Evolutionary conservation across 2,888 invertebrate genomes (phyloP).

Genomic region (Sminthurinus aureus): DNA sequence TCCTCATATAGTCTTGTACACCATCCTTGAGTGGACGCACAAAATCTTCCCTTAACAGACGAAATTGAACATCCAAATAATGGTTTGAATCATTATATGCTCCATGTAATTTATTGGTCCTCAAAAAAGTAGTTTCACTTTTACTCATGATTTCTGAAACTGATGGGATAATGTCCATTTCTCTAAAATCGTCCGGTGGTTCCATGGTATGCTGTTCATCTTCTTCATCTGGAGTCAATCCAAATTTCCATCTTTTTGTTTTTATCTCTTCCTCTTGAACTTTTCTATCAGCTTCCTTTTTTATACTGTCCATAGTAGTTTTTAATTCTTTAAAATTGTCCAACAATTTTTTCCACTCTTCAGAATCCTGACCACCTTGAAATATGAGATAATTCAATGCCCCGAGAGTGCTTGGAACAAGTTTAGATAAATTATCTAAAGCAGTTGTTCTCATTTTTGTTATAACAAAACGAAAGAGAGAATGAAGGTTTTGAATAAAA

Average conservation of each 20-base stretch:
- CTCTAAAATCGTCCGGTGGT: constrained; percentile 17
- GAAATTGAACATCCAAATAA: constrained; percentile 46
- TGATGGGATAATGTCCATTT: constrained; percentile 26
- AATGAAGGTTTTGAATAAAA: too few relatives aligned
- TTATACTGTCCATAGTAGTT: not conserved
- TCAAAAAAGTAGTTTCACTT: not conserved
- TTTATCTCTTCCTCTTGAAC: not conserved
- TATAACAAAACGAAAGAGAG: too few relatives aligned
- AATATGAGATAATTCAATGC: too few relatives aligned
- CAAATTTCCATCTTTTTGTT: not conserved
- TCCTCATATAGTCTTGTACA: constrained; percentile 59
- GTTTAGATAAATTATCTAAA: too few relatives aligned
- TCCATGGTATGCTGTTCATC: not conserved
- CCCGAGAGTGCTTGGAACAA: too few relatives aligned
- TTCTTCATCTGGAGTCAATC: not conserved
- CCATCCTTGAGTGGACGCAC: constrained; percentile 62
- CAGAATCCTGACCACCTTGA: not conserved
- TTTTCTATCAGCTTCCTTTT: not conserved
- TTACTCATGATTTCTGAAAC: constrained; percentile 17
- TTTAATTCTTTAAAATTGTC: not conserved
- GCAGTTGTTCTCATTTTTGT: too few relatives aligned
- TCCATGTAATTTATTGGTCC: constrained; percentile 34
- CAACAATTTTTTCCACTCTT: not conserved
- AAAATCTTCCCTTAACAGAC: constrained; percentile 46
- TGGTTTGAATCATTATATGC: constrained; percentile 21